Base-by-base conservation (phyloP, 2,888 invertebrate genomes). In the Troides helena region DNA sequence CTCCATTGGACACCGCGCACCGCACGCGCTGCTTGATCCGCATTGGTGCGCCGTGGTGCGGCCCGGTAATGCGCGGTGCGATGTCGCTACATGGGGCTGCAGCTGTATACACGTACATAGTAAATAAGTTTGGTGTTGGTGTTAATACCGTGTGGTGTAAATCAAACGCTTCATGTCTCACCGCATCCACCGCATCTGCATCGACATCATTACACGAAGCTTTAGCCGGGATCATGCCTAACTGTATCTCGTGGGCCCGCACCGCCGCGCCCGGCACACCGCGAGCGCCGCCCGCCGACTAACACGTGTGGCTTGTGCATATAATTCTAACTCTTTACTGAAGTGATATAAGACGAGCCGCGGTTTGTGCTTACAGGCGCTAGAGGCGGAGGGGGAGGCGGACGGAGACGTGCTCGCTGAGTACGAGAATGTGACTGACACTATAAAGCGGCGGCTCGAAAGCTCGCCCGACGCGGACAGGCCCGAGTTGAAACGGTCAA, bases 381-480 rank as follows among this genome's bases (percentile, higher is more conserved):
- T 74, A 73, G 73, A 71, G 71, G 72, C 72, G 69, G 78, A 75
- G 56, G 77, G 75, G 66, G 74, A 67, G 64, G 69, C 43, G 50
- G 69, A 66, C 64, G 70, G 68, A 66, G 74, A 72, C 70, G 74
- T 67, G 66, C 68, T 69, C 63, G 78, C 81, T 68, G 93, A 93
- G 74, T 94, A 94, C 77, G 94, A 95, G 84, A 93, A 93, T 76
- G 93, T 95, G 23, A 94, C 94, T 68, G 94, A 94, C 83, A 95
- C 95, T 6, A 94, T 95, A 73, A 94, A 95, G 77, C 92, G 95
- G 69, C 89, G 93, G 23, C 84, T 94, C 73, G 93, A 94, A 79
- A 86, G 88, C 74, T 90, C 93, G 76, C 85, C 80, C 58, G 80
- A 85, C 70, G 82, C 90, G 8, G 87, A 87, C 57, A 85, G 79